Evolutionary conservation across 2,888 invertebrate genomes (phyloP).

Genomic region (Amitus sp.): DNA sequence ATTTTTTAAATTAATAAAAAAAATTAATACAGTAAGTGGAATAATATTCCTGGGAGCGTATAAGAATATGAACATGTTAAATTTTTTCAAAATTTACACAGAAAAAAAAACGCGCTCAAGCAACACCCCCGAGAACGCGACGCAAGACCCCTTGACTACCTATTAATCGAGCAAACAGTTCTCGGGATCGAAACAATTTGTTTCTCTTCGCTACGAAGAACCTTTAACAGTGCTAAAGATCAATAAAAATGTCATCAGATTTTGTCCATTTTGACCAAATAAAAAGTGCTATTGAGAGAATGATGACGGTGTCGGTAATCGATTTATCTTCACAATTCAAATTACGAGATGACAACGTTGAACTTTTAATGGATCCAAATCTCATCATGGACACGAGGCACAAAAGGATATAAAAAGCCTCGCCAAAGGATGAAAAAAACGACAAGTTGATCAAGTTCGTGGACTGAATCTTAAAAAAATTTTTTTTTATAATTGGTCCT

Average conservation of each 20-base stretch:
- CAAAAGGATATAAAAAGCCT: constrained; percentile 42
- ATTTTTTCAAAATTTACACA: too few species aligned
- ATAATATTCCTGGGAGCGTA: too few species aligned
- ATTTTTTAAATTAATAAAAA: too few species aligned
- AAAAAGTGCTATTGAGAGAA: constrained; percentile 49
- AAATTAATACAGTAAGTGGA: too few species aligned
- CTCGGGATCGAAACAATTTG: background rate
- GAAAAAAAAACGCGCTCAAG: background rate
- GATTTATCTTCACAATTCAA: constrained; percentile 43
- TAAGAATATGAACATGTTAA: too few species aligned
- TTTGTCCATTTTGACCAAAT: constrained; percentile 47
- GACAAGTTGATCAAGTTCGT: constrained; percentile 1
- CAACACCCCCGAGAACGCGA: background rate
- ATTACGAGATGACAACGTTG: constrained; percentile 38
- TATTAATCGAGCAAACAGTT: constrained; percentile 1
- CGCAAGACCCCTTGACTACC: too few species aligned
- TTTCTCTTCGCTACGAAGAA: background rate
- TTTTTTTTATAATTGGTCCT: too few species aligned
- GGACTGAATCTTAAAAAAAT: too few species aligned
- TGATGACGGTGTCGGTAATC: constrained; percentile 51
- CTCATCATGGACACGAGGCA: constrained; percentile 54
- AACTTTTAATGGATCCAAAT: constrained; percentile 47
- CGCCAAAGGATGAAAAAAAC: constrained; percentile 31
- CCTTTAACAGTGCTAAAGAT: background rate
- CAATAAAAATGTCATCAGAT: constrained; percentile 19